Conservation (phyloP, 2,797 vertebrate species). For the Delichon dasypus region DNA sequence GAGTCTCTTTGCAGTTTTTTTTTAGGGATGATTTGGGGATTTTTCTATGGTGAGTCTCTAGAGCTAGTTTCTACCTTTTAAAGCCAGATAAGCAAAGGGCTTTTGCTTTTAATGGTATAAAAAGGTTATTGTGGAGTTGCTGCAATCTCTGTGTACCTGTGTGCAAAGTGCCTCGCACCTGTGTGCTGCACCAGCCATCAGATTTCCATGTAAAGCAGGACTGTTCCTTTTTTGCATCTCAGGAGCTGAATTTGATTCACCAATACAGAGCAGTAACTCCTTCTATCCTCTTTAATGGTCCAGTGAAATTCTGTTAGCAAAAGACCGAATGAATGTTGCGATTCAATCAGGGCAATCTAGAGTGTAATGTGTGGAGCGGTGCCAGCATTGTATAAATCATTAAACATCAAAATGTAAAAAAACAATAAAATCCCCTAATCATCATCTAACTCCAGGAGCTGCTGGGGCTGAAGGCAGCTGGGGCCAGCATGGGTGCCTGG, state of each 20-base stretch:
- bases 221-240: background rate
- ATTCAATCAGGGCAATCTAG: conserved; percentile 31
- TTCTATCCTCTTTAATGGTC: background rate
- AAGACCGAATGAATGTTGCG: background rate
- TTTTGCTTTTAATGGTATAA: background rate
- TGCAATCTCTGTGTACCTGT: background rate
- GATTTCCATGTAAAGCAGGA: background rate
- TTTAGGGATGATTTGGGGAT: background rate
- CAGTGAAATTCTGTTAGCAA: conserved; percentile 30
- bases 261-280: accelerated
- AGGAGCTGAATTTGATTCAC: conserved; percentile 2
- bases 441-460: background rate
- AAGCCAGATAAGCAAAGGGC: background rate
- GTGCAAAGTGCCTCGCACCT: background rate
- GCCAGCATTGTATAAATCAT: conserved; percentile 37
- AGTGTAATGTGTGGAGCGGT: background rate
- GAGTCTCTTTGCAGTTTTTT: background rate
- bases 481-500: background rate
- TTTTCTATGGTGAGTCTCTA: background rate
- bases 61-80: background rate
- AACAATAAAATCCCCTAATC: background rate
- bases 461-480: background rate
- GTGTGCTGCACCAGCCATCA: background rate
- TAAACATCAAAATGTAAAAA: background rate
- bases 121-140: background rate